Conservation (phyloP, 2,888 invertebrate species). For the Lathronympha strigana region DNA sequence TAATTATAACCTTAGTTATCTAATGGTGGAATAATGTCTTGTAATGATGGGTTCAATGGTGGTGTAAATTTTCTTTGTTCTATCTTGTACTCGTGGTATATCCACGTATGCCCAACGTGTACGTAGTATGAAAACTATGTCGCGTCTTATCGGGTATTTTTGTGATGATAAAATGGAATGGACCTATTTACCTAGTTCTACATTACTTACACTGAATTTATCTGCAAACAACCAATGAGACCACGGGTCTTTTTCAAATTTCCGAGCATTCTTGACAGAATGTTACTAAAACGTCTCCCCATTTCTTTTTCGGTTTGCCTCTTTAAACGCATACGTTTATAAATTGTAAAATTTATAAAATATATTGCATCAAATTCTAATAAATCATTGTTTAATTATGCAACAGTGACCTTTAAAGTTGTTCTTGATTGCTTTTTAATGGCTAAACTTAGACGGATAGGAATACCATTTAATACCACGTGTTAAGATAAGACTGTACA, state of each 20-base stretch:
- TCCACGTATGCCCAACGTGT: background rate
- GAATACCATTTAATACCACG: slow-evolving; percentile 21
- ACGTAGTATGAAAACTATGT: background rate
- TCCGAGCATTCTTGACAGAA: no score
- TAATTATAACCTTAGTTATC: slow-evolving; percentile 32
- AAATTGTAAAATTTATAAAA: background rate
- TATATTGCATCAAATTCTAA: slow-evolving; percentile 9
- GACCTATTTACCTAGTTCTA: no score
- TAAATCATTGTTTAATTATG: slow-evolving; percentile 33
- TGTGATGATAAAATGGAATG: no score
- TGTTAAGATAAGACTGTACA: slow-evolving; percentile 7
- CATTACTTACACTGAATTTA: no score
- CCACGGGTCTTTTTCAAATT: no score
- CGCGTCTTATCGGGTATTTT: no score
- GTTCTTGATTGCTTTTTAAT: slow-evolving; percentile 38
- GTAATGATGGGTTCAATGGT: slow-evolving; percentile 22
- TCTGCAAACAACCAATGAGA: no score
- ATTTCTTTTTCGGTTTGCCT: background rate
- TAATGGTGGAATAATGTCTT: slow-evolving; percentile 25
- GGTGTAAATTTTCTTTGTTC: slow-evolving; percentile 7
- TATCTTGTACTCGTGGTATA: background rate
- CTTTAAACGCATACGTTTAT: background rate
- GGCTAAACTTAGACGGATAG: slow-evolving; percentile 17
- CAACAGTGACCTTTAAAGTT: slow-evolving; percentile 29
- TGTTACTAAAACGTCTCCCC: no score